A percentile compares a stretch with the other conserved stretches of the same genome.
Evolutionary conservation across 2,888 invertebrate species (phyloP).

Genomic region (Pollenia griseotomentosa): DNA sequence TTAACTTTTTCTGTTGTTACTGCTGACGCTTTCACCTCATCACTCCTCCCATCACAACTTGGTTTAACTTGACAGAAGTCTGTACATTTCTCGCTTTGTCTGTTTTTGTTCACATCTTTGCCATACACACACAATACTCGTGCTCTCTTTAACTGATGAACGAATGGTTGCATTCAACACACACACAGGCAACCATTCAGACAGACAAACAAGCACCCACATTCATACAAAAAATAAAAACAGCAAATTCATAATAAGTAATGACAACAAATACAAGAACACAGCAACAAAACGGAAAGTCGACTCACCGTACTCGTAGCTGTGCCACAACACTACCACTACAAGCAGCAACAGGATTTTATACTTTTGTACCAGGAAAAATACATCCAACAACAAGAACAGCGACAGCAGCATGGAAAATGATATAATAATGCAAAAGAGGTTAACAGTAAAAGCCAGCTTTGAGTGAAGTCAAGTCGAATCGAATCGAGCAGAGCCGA

Average conservation of each 20-base stretch:
- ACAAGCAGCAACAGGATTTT: slow-evolving; percentile 64
- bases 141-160: slow-evolving; percentile 16
- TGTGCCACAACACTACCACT: slow-evolving; percentile 29
- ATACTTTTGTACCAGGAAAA: slow-evolving; percentile 35
- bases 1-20: slow-evolving; percentile 19
- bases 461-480: slow-evolving; percentile 32
- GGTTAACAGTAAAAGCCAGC: slow-evolving; percentile 66
- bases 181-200: not conserved
- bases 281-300: slow-evolving; percentile 36
- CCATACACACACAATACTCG: not conserved
- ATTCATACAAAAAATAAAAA: slow-evolving; percentile 6
- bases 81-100: slow-evolving; percentile 39
- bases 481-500: not conserved
- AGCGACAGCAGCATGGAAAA: slow-evolving; percentile 15
- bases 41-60: slow-evolving; percentile 26
- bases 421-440: slow-evolving; percentile 59
- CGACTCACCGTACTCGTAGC: slow-evolving; percentile 28
- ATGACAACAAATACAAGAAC: slow-evolving; percentile 58
- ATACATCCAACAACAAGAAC: not conserved
- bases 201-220: not conserved
- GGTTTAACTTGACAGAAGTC: slow-evolving; percentile 29
- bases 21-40: slow-evolving; percentile 11
- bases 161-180: slow-evolving; percentile 9
- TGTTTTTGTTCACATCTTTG: slow-evolving; percentile 22
- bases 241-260: slow-evolving; percentile 45